Evolutionary conservation across 2,888 invertebrate genomes (phyloP).

Genomic region (Antitype chi): DNA sequence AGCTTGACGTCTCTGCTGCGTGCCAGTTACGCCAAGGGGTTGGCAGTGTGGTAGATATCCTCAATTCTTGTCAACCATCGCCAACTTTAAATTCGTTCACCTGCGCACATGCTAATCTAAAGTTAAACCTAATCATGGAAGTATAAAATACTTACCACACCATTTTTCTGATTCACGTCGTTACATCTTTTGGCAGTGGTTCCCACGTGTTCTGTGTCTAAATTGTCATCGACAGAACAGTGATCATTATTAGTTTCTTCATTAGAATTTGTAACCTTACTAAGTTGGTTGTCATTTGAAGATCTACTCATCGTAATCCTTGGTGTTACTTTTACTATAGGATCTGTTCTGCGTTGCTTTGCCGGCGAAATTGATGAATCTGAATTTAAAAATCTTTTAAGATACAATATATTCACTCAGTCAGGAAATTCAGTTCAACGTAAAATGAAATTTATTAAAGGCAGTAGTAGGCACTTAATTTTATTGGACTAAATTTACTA

Average conservation of each 20-base stretch:
- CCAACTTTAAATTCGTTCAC: neutral
- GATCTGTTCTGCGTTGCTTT: constrained; percentile 31
- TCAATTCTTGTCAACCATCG: neutral
- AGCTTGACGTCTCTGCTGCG: too few relatives aligned
- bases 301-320: constrained; percentile 18
- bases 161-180: neutral
- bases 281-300: constrained; percentile 1
- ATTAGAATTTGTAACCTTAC: neutral
- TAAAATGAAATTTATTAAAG: too few relatives aligned
- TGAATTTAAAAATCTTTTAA: neutral
- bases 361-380: constrained; percentile 49
- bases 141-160: constrained; percentile 34
- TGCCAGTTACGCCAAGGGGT: neutral
- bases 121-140: neutral
- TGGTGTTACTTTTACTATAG: neutral
- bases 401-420: too few relatives aligned
- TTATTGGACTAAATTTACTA: neutral
- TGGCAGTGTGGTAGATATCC: too few relatives aligned
- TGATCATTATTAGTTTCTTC: neutral
- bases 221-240: neutral
- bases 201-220: neutral
- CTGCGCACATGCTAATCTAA: neutral
- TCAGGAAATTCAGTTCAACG: too few relatives aligned
- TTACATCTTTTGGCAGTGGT: neutral
- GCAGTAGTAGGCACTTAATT: neutral